These are phyloP conservation scores for Tanypteryx hageni DNA, from an alignment of 2,888 invertebrate genomes.

Conservation along the genomic window DNA sequence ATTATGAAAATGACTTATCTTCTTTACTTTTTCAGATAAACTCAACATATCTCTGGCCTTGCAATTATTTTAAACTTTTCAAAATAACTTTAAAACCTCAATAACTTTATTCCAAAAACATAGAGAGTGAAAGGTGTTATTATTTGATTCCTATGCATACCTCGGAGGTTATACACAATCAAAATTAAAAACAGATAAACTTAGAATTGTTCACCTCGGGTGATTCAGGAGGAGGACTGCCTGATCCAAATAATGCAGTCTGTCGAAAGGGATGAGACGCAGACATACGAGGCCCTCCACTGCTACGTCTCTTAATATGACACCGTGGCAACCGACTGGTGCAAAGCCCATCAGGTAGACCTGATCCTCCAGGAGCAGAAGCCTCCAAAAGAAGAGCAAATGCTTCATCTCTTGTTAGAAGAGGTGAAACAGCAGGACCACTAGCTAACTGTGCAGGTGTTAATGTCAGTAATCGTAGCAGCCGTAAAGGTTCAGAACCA, in stretches of 20 bases:
- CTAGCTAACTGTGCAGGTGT: slow-evolving; percentile 90
- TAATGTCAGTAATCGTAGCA: slow-evolving; percentile 88
- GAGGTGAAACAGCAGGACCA: slow-evolving; percentile 85
- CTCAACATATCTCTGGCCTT: not conserved
- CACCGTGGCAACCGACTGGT: slow-evolving; percentile 70
- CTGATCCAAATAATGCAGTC: slow-evolving; percentile 82
- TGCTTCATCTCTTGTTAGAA: slow-evolving; percentile 86
- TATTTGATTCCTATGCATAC: not conserved
- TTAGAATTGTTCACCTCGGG: slow-evolving; percentile 14
- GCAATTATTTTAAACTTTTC: not conserved
- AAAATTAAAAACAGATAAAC: not conserved
- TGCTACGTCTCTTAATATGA: slow-evolving; percentile 2
- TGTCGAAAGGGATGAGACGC: not conserved
- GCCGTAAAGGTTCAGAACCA: slow-evolving; percentile 79
- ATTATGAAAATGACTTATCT: too few species aligned
- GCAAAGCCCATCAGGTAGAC: slow-evolving; percentile 87
- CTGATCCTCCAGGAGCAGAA: slow-evolving; percentile 82
- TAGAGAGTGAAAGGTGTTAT: not conserved
- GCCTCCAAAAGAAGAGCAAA: slow-evolving; percentile 90
- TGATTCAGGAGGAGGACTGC: slow-evolving; percentile 81
- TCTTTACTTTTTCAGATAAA: not conserved
- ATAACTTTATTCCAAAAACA: not conserved
- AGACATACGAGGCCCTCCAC: not conserved
- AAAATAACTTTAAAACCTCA: not conserved
- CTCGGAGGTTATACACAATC: not conserved